A percentile compares a stretch with the other conserved stretches of the same genome.
Evolutionary conservation across 2,113 vertebrate genomes (phyloP).

Genomic region (Salvator merianae): DNA sequence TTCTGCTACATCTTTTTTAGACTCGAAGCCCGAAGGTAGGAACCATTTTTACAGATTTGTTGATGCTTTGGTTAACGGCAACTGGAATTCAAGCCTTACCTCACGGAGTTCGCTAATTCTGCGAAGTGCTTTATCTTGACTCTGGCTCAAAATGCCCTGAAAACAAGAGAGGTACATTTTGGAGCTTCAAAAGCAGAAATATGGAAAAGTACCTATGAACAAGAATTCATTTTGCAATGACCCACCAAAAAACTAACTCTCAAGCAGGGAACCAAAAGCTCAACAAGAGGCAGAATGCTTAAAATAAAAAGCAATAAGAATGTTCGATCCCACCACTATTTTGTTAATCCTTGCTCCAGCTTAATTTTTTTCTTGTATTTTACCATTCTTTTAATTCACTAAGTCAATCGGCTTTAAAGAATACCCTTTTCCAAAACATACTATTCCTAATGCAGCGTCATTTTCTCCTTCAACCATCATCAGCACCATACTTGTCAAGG

Average conservation of each 20-base stretch:
- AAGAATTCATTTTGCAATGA: not conserved
- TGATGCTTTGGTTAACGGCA: too few species aligned
- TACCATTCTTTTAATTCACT: not conserved
- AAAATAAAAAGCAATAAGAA: not conserved
- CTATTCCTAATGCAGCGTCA: not conserved
- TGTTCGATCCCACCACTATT: not conserved
- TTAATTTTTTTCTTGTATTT: not conserved
- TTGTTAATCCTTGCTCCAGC: not conserved
- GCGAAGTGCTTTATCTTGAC: constrained; percentile 95
- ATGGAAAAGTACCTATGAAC: not conserved
- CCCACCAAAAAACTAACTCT: constrained; percentile 21
- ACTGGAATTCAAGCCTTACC: constrained; percentile 70
- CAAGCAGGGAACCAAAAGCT: not conserved
- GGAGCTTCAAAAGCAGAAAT: not conserved
- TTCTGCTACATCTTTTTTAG: too few species aligned
- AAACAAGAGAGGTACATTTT: constrained; percentile 7
- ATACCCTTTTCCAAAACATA: not conserved
- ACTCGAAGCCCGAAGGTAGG: too few species aligned
- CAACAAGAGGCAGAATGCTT: too few species aligned
- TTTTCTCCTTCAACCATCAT: not conserved
- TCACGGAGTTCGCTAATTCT: constrained; percentile 94
- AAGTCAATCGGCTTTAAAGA: not conserved
- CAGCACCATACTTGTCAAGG: not conserved
- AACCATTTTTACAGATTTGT: too few species aligned
- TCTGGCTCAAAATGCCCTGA: constrained; percentile 92